A percentile compares a stretch with the other conserved stretches of the same genome.
Conservation (phyloP, 2,113 vertebrate genomes). For the Hassar affinis region DNA sequence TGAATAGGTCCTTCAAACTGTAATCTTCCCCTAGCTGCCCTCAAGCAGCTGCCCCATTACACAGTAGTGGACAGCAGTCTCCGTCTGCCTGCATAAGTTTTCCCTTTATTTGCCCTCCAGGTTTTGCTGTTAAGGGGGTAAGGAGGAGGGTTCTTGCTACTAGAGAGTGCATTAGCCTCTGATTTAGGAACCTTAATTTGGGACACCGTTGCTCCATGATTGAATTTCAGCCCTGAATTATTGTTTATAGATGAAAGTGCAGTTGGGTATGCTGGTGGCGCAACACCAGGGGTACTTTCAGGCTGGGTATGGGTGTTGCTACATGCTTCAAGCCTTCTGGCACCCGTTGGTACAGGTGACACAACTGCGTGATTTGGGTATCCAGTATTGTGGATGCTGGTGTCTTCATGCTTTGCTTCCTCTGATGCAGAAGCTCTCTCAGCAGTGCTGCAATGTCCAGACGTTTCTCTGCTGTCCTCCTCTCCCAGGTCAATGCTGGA, state of each 20-base stretch:
- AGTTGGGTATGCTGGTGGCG: conserved; percentile 55
- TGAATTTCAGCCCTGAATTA: conserved; percentile 40
- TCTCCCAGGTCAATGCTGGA: conserved; percentile 70
- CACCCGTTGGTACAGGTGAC: conserved; percentile 55
- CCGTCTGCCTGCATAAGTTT: conserved; percentile 69
- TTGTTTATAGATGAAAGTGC: conserved; percentile 50
- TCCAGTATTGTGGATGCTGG: not conserved
- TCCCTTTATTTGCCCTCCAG: conserved; percentile 56
- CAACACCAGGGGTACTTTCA: conserved; percentile 29
- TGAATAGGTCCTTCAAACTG: conserved; percentile 64
- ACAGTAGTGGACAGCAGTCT: conserved; percentile 76
- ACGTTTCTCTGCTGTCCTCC: conserved; percentile 58
- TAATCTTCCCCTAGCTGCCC: conserved; percentile 57
- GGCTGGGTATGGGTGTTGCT: conserved; percentile 53
- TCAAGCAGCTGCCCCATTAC: conserved; percentile 59
- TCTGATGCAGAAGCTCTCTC: conserved; percentile 43
- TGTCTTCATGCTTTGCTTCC: not conserved
- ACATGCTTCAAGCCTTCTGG: conserved; percentile 44
- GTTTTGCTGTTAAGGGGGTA: conserved; percentile 64
- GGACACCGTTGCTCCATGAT: conserved; percentile 37
- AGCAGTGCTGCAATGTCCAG: conserved; percentile 61
- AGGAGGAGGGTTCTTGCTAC: conserved; percentile 70
- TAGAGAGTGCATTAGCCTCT: conserved; percentile 42
- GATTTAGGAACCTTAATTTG: conserved; percentile 31
- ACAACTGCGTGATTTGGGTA: conserved; percentile 38